Evolutionary conservation across 1,140 invertebrate genomes (phyloP).

Genomic region (Bombus pyrosoma): DNA sequence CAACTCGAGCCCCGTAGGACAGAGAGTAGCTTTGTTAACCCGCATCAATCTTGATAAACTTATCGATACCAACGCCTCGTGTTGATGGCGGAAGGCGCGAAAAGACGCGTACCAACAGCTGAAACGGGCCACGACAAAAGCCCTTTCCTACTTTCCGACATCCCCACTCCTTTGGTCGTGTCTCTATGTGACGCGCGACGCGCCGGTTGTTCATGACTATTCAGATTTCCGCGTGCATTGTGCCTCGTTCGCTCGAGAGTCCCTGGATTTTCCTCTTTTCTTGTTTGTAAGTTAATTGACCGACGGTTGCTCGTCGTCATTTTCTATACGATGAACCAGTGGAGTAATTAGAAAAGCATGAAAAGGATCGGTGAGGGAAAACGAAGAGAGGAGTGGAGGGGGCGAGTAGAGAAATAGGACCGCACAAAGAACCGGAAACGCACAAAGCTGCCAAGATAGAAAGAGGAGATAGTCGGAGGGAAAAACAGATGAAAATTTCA

Average conservation of each 20-base stretch:
- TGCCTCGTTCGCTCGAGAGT: not conserved
- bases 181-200: not conserved
- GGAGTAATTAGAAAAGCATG: conserved; percentile 21
- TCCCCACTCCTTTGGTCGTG: not conserved
- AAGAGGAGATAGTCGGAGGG: not conserved
- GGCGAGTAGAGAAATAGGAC: not conserved
- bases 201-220: conserved; percentile 33
- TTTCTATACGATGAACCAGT: conserved; percentile 20
- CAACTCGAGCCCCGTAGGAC: not conserved
- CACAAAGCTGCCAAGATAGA: not conserved
- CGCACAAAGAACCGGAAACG: conserved; percentile 8
- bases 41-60: conserved; percentile 15
- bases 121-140: not conserved
- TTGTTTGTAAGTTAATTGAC: conserved; percentile 48
- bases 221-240: conserved; percentile 35
- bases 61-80: not conserved
- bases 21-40: not conserved
- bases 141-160: not conserved
- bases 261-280: not conserved
- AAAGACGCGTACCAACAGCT: not conserved
- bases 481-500: conserved; percentile 15
- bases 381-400: not conserved
- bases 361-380: not conserved
- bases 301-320: not conserved
- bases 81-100: not conserved